Evolutionary conservation across 2,113 vertebrate species (phyloP).

Genomic region (Tachuris rubrigastra): DNA sequence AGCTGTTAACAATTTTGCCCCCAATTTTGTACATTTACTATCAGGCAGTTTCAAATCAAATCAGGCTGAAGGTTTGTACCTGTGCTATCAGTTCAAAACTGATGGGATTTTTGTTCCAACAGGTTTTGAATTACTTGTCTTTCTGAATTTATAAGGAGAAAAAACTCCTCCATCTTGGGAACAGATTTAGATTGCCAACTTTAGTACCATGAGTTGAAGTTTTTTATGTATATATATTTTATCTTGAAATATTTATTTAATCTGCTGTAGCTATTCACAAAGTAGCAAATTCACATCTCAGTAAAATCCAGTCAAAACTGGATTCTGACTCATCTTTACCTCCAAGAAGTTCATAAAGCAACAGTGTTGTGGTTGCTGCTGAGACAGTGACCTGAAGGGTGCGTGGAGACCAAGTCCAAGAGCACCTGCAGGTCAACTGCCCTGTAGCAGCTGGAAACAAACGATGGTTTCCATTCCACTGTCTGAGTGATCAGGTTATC

Average conservation of each 20-base stretch:
- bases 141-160: background rate
- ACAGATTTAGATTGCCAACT: background rate
- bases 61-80: background rate
- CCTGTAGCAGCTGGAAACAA: background rate
- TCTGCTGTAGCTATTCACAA: background rate
- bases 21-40: background rate
- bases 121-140: background rate
- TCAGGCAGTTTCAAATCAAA: slow-evolving; percentile 15
- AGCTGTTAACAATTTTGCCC: background rate
- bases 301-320: background rate
- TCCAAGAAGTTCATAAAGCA: background rate
- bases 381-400: rapidly evolving
- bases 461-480: background rate
- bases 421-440: rapidly evolving
- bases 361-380: background rate
- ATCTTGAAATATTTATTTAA: background rate
- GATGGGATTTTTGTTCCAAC: background rate
- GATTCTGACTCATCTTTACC: background rate
- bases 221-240: background rate
- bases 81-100: background rate
- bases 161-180: background rate
- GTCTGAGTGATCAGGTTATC: background rate
- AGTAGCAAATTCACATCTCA: background rate
- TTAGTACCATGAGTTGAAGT: background rate
- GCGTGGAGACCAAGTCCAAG: rapidly evolving